These are phyloP conservation scores for Ranitomeya variabilis DNA, from an alignment of 2,113 vertebrate species.

Conservation along the genomic window DNA sequence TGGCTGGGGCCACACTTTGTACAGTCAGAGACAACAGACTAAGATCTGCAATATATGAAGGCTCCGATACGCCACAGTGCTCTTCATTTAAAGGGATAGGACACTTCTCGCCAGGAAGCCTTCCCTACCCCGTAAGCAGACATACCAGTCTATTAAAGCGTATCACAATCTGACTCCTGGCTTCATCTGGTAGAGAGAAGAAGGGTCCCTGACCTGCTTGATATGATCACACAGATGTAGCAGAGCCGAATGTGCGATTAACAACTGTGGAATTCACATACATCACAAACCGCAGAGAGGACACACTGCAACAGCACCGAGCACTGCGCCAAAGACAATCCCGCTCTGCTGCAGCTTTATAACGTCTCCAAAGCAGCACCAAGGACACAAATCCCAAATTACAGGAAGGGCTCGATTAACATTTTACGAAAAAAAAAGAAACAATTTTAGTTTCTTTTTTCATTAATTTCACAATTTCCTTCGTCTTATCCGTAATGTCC, in stretches of 20 bases:
- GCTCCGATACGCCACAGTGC: no score
- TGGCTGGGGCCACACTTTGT: no score
- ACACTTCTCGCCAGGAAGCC: background rate
- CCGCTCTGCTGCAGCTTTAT: background rate
- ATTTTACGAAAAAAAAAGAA: no score
- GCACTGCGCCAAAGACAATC: background rate
- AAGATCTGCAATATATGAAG: no score
- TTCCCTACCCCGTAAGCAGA: background rate
- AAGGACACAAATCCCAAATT: no score
- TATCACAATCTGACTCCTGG: background rate
- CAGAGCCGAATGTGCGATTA: background rate
- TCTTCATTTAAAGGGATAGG: background rate
- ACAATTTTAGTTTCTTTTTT: no score
- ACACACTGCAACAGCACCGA: background rate
- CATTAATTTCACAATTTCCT: background rate
- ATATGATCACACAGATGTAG: background rate
- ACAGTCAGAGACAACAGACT: no score
- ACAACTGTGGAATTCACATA: background rate
- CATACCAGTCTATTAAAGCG: background rate
- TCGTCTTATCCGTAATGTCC: background rate
- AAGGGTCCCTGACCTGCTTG: background rate
- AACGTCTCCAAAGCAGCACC: no score
- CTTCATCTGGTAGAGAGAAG: background rate
- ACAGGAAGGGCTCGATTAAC: no score
- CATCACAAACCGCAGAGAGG: background rate